phyloP scores from a whole-genome alignment of 2,113 vertebrate species.

The Terrapene triunguis region DNA sequence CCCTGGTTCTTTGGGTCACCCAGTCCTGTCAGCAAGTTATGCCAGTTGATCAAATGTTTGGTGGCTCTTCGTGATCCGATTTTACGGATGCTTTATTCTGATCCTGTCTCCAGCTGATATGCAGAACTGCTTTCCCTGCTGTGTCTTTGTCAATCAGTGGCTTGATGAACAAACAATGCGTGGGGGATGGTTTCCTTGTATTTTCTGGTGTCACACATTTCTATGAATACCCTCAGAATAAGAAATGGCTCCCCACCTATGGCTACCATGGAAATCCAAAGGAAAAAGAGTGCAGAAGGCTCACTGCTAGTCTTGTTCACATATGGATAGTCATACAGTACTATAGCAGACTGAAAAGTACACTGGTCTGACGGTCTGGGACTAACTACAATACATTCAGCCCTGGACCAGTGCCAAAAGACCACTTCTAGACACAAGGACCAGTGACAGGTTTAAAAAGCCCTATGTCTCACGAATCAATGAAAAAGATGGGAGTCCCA shows the following conservation, averaged over 20 bases:
- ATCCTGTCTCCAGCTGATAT: background rate
- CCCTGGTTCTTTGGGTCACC: background rate
- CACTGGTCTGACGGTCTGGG: background rate
- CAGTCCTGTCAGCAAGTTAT: accelerated
- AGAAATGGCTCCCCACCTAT: background rate
- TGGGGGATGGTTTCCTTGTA: background rate
- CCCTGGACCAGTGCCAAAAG: background rate
- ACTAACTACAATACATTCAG: background rate
- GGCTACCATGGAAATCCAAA: background rate
- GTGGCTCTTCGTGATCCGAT: background rate
- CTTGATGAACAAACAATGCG: background rate
- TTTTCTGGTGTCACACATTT: background rate
- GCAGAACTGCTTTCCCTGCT: background rate
- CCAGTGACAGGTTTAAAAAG: background rate
- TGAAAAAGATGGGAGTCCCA: background rate
- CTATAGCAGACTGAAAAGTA: background rate
- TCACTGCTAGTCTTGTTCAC: background rate
- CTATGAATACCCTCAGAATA: background rate
- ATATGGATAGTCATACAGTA: background rate
- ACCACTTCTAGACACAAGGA: background rate
- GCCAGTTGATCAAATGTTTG: background rate
- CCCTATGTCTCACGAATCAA: background rate
- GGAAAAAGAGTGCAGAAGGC: background rate
- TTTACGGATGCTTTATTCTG: background rate
- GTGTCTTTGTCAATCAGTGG: background rate